Evolutionary conservation across 1,140 invertebrate genomes (phyloP), one percentile per base, ranked within the genome.

Genomic region (Heterodera schachtii): DNA sequence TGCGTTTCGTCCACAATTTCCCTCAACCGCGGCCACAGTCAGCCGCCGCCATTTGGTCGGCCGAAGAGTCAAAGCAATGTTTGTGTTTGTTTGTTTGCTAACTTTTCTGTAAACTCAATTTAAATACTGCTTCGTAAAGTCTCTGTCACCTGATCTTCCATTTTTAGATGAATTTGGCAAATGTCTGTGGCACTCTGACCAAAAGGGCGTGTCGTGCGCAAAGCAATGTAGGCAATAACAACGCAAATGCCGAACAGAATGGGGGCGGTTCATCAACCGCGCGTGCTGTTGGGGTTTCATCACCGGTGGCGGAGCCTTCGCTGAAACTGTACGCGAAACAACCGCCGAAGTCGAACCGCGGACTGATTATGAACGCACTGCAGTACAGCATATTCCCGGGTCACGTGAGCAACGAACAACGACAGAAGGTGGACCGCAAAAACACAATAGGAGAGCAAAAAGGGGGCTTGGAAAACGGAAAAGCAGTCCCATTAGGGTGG

Each of bases 321-420:
- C 95, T 96, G 13, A 93, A 97, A 91, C 92, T 99, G 80, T 99
- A 97, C 91, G 97, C 97, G 89, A 97, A 98, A 91, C 96, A 97
- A 84, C 93, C 94, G 69, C 94, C 95, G 41, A 97, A 98, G 91
- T 97, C 96, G 7, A 99, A 99, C 92, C 93, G 97, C 81, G 94
- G 94, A 86, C 96, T 99, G 84, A 97, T 99, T 91, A 90, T 96
- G 84, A 99, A 99, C 91, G 97, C 97, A 69, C 95, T 99, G 46
- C 96, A 97, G 90, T 97, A 98, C 91, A 96, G 95, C 90, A 96
- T 98, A 78, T 96, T 99, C 90, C 97, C 97, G 60, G 97, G 97
- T 79, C 95, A 93, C 64, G 97, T 99, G 3, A 98, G 98, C 91
- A 93, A 93, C 79, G 96, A 97, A 87, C 94, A 95, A 21, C 97